Evolutionary conservation across 2,888 invertebrate species (phyloP).

Genomic region (Dolomedes plantarius): DNA sequence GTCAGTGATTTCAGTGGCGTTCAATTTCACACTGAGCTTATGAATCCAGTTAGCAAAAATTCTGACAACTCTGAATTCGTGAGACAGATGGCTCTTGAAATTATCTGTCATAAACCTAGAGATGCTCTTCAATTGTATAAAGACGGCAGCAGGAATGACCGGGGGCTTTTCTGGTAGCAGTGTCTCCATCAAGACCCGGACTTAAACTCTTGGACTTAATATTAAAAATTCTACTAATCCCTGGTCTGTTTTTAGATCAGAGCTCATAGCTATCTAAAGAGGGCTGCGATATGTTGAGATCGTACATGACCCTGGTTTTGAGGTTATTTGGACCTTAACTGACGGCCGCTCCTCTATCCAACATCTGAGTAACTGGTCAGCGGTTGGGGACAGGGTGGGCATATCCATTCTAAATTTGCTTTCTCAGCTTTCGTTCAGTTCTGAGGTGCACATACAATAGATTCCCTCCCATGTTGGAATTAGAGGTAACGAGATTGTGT

Average conservation of each 20-base stretch:
- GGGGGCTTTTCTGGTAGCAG: slow-evolving; percentile 9
- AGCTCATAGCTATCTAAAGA: background rate
- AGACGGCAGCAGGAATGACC: slow-evolving; percentile 9
- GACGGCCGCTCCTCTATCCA: too few species aligned
- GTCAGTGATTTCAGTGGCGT: background rate
- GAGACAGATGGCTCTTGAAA: slow-evolving; percentile 7
- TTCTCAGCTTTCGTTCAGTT: background rate
- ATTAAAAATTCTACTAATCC: background rate
- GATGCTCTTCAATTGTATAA: slow-evolving; percentile 1
- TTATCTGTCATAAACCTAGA: background rate
- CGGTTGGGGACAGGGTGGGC: too few species aligned
- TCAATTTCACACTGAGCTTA: background rate
- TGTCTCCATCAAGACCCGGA: slow-evolving; percentile 8
- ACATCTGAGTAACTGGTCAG: too few species aligned
- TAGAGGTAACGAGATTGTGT: background rate
- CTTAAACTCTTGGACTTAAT: background rate
- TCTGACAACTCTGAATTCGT: background rate
- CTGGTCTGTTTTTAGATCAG: slow-evolving; percentile 1
- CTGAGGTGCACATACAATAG: background rate
- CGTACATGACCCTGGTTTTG: slow-evolving; percentile 1
- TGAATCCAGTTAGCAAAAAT: background rate
- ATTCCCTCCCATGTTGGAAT: too few species aligned
- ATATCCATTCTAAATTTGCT: too few species aligned
- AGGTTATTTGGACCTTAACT: background rate
- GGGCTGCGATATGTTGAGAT: background rate